These are phyloP conservation scores for Euwallacea similis DNA, from an alignment of 1,140 invertebrate species.

Conservation along the genomic window DNA sequence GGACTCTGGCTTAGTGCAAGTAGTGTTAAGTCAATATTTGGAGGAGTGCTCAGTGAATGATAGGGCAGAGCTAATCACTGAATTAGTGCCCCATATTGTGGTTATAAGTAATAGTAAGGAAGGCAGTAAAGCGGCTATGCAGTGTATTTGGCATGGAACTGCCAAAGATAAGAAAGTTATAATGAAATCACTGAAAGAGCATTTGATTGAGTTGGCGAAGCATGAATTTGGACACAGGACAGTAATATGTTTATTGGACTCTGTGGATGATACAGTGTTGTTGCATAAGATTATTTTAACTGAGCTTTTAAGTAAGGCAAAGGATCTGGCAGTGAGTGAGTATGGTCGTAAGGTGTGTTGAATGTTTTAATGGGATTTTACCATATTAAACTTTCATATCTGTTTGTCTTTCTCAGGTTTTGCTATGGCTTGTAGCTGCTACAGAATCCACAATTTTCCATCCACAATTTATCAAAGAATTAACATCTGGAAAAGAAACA, in stretches of 20 bases:
- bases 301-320: constrained; percentile 72
- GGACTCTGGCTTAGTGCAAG: constrained; percentile 72
- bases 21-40: constrained; percentile 81
- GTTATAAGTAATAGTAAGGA: constrained; percentile 82
- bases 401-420: constrained; percentile 50
- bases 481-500: constrained; percentile 72
- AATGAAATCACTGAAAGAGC: constrained; percentile 83
- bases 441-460: constrained; percentile 76
- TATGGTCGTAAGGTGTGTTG: constrained; percentile 66
- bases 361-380: constrained; percentile 24
- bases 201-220: constrained; percentile 75
- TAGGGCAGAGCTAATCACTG: constrained; percentile 71
- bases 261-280: constrained; percentile 90
- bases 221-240: constrained; percentile 87
- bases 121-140: constrained; percentile 75
- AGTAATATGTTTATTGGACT: constrained; percentile 82
- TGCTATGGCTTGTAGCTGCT: constrained; percentile 83
- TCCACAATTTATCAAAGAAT: constrained; percentile 67
- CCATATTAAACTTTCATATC: background rate
- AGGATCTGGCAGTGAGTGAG: constrained; percentile 71
- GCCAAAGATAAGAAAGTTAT: constrained; percentile 75
- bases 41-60: constrained; percentile 68
- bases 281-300: constrained; percentile 80
- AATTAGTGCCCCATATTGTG: constrained; percentile 69
- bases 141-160: constrained; percentile 86